Evolutionary conservation across 2,888 invertebrate genomes (phyloP).

Genomic region (Eupithecia inturbata): DNA sequence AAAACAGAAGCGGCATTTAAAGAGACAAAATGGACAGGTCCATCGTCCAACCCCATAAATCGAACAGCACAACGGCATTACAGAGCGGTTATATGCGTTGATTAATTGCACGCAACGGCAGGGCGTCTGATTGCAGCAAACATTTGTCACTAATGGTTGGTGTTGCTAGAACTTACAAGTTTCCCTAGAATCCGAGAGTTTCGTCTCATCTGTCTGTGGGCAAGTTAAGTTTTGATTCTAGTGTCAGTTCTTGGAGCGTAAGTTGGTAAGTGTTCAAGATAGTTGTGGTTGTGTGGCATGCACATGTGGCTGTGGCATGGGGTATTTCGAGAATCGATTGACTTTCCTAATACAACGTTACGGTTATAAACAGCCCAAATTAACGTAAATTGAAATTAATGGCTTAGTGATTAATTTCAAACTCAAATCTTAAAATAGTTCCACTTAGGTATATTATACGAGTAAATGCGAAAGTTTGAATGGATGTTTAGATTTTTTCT

Average conservation of each 20-base stretch:
- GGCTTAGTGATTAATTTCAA: no score
- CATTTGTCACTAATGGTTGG: constrained; percentile 71
- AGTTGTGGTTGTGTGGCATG: constrained; percentile 6
- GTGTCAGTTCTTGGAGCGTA: constrained; percentile 2
- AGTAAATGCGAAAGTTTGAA: no score
- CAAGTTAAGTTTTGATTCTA: constrained; percentile 32
- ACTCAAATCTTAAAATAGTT: no score
- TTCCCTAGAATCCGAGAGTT: constrained; percentile 12
- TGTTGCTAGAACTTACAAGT: constrained; percentile 24
- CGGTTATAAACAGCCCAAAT: neutral
- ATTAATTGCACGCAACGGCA: constrained; percentile 62
- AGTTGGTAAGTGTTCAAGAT: neutral
- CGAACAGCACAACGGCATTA: constrained; percentile 31
- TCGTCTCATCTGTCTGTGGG: constrained; percentile 15
- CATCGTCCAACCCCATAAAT: constrained; percentile 29
- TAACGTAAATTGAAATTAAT: neutral
- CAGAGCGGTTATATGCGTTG: constrained; percentile 49
- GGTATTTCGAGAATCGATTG: neutral
- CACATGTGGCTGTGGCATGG: neutral
- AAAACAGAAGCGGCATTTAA: neutral
- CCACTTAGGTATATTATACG: no score
- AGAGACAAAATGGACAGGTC: constrained; percentile 16
- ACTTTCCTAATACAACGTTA: neutral
- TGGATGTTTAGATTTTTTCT: no score
- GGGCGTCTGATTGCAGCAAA: constrained; percentile 68